Base-by-base conservation (phyloP, 2,888 invertebrate species). In the Cryptus armator region DNA sequence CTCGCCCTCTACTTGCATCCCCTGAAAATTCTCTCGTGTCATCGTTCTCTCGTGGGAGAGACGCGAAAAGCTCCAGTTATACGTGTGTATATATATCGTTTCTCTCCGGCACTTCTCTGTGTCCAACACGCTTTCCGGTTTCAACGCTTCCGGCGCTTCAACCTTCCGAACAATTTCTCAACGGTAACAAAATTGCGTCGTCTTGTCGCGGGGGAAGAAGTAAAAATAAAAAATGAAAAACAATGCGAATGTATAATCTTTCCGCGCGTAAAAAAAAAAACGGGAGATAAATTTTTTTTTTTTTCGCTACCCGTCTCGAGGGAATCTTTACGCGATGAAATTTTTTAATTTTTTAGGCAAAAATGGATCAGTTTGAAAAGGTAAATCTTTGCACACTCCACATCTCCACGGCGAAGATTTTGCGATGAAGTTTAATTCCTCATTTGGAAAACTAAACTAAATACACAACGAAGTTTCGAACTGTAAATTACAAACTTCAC, bases 21-120 rank as follows among this genome's bases (percentile, higher is more conserved):
- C 12, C 48, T n/a, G 59, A 70, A 78, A 78, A 62, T 62, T 62
- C 68, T 62, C 78, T 62, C 78, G 56, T 70, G 68, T 68, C 78
- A 46, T 68, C 78, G 56, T 68, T 68, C 46, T 83, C 53, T 32
- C 68, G 64, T 43, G 44, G 29, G 14, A 44, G 62, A 62, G 74
- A 62, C 59, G 29, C 12, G 62, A 62, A 59, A 74, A 62, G 62
- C 74, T 46, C 32, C 62, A 14, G n/a, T 32, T 56, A 56, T 56
- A 56, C 24, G 10, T 10, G 3, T 10, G 5, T 7, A 24, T 12
- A 56, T 56, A 24, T 19, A 19, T 19, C 16, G 7, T 10, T 19
- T 59, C 59, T 24, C 29, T 12, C 59, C 59, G 37, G 37, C 37
- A 29, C 59, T 29, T 59, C 59, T 59, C 29, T 3, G 29, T 14